Evolutionary conservation across 2,888 invertebrate species (phyloP).

Genomic region (Conchocele bisecta): DNA sequence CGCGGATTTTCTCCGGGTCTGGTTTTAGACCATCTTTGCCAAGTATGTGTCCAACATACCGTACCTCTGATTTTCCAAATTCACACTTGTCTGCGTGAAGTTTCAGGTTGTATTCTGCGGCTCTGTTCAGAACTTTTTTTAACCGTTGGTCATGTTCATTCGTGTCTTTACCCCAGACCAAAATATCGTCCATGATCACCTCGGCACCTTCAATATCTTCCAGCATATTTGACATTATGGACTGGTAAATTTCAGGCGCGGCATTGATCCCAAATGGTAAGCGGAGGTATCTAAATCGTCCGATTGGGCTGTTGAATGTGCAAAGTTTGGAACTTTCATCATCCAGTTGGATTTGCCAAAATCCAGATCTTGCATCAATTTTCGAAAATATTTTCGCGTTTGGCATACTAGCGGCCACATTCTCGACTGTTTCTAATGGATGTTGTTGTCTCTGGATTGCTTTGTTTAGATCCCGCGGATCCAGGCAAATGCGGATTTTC

Average conservation of each 20-base stretch:
- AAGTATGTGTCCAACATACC: not conserved
- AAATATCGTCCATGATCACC: slow-evolving; percentile 43
- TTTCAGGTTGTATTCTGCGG: no score
- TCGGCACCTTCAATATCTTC: slow-evolving; percentile 35
- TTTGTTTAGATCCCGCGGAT: slow-evolving; percentile 59
- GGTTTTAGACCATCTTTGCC: not conserved
- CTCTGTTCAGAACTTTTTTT: slow-evolving; percentile 16
- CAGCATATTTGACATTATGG: slow-evolving; percentile 22
- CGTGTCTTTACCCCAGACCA: slow-evolving; percentile 25
- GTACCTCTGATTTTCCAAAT: slow-evolving; percentile 13
- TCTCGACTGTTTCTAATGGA: slow-evolving; percentile 50
- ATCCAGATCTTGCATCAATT: slow-evolving; percentile 33
- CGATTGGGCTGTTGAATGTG: slow-evolving; percentile 41
- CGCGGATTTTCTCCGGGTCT: not conserved
- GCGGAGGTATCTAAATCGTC: slow-evolving; percentile 32
- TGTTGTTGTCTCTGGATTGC: slow-evolving; percentile 43
- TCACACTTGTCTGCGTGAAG: slow-evolving; percentile 28
- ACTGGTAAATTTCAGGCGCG: slow-evolving; percentile 35
- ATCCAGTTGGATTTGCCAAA: slow-evolving; percentile 35
- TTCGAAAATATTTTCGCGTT: slow-evolving; percentile 38
- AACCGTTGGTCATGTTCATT: slow-evolving; percentile 34
- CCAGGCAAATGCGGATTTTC: slow-evolving; percentile 45
- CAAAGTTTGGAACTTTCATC: slow-evolving; percentile 29
- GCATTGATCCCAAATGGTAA: slow-evolving; percentile 46
- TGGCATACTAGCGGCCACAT: slow-evolving; percentile 39